Evolutionary conservation across 1,140 invertebrate genomes (phyloP), one percentile per base, ranked within the genome.

Genomic region (Euwallacea fornicatus): DNA sequence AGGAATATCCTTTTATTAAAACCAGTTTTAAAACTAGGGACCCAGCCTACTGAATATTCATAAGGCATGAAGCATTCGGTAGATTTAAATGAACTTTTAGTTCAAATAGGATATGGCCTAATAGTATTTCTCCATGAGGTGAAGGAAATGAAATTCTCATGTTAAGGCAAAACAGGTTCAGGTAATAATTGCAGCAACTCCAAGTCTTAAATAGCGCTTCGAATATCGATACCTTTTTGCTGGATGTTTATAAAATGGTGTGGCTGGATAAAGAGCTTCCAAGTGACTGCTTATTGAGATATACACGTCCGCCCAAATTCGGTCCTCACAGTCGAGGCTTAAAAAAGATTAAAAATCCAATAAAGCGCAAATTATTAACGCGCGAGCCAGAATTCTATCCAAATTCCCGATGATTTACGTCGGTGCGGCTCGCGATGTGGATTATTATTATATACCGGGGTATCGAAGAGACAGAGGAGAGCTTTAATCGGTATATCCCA

Each of bases 281-380:
- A 33, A 33, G 21, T 33, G 21, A 33, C 21, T 33, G 21, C 1
- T 33, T 33, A 33, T 33, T 33, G 21, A 33, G 21, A 33, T 33
- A 33, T 33, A 33, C 21, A 33, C 21, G 21, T 33, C 21, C 21
- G 4, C 21, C 21, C 21, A 33, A 33, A 33, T 33, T 33, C 21
- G 21, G 21, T 33, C 21, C 21, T 33, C 21, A 33, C 21, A 33
- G 21, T 33, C 1, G 55, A 15, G 16, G 66, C 59, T 60, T 60
- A 60, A 60, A 61, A 65, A 71, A 71, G 69, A 71, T 71, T 71
- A 71, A 71, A 71, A 71, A 71, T 61, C 61, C 61, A 65, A 71
- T 58, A 71, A 71, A 65, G 46, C 53, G 44, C 44, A 58, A 71
- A 64, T 71, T 71, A 71, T 65, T 55, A 64, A 64, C 61, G 46